Conservation (phyloP, 1,140 invertebrate species). For the Gonioctena quinquepunctata region DNA sequence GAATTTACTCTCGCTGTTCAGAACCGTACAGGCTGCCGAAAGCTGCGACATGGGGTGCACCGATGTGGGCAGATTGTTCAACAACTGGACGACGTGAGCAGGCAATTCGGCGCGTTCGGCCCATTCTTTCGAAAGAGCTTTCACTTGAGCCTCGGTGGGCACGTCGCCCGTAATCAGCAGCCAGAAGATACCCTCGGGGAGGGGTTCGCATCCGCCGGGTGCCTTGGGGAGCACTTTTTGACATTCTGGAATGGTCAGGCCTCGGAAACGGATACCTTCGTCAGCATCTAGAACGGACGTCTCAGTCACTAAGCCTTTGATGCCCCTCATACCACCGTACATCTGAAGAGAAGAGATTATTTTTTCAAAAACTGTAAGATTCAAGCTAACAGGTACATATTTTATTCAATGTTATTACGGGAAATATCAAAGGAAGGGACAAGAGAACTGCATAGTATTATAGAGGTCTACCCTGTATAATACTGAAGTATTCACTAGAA, state of each 20-base stretch:
- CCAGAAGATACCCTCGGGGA: conserved; percentile 92
- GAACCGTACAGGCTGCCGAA: conserved; percentile 78
- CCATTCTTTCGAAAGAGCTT: conserved; percentile 83
- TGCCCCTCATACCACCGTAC: conserved; percentile 92
- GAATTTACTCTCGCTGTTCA: conserved; percentile 87
- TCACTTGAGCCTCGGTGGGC: conserved; percentile 75
- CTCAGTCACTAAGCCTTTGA: conserved; percentile 86
- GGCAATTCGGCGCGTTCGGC: conserved; percentile 80
- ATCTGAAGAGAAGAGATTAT: conserved; percentile 62
- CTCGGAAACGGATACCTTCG: conserved; percentile 88
- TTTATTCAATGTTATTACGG: background rate
- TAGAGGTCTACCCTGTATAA: too few species aligned
- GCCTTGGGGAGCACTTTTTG: conserved; percentile 85
- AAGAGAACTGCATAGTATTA: too few species aligned
- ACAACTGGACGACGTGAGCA: conserved; percentile 83
- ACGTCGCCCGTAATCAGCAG: conserved; percentile 84
- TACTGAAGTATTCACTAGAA: too few species aligned
- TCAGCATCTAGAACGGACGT: conserved; percentile 88
- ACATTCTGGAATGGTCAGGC: conserved; percentile 89
- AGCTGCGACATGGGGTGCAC: conserved; percentile 91
- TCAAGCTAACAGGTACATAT: too few species aligned
- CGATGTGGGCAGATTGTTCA: conserved; percentile 83
- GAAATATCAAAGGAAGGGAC: too few species aligned
- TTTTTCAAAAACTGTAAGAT: background rate
- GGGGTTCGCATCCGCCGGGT: conserved; percentile 74